These are phyloP conservation scores for Poeciliopsis turneri DNA, from an alignment of 2,797 vertebrate species.

Conservation along the genomic window DNA sequence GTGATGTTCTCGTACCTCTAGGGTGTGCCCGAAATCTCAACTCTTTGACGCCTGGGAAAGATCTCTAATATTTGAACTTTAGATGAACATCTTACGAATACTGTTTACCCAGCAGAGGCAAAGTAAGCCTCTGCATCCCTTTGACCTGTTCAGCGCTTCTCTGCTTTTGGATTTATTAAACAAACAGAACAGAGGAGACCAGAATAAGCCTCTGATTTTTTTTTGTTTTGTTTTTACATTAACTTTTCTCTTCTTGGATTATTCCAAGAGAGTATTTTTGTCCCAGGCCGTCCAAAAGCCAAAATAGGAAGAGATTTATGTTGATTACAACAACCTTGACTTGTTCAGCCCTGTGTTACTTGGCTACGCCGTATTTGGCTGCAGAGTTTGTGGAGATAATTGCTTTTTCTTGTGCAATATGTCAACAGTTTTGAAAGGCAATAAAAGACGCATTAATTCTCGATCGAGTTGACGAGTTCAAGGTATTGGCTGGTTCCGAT, in stretches of 20 bases:
- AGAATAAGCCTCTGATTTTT: background rate
- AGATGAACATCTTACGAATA: slow-evolving; percentile 60
- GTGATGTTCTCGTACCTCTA: background rate
- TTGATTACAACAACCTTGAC: slow-evolving; percentile 46
- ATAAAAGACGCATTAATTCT: slow-evolving; percentile 20
- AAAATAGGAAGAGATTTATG: slow-evolving; percentile 48
- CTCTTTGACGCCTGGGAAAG: background rate
- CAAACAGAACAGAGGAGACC: background rate
- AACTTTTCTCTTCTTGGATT: background rate
- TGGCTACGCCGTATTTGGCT: slow-evolving; percentile 48
- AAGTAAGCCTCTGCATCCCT: background rate
- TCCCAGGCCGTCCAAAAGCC: slow-evolving; percentile 6
- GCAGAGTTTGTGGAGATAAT: slow-evolving; percentile 40
- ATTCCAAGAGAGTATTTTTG: slow-evolving; percentile 11
- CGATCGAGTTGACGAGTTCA: slow-evolving; percentile 24
- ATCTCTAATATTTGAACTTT: background rate
- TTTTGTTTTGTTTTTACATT: background rate
- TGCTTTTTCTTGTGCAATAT: slow-evolving; percentile 27
- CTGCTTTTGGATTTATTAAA: background rate
- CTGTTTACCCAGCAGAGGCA: slow-evolving; percentile 59
- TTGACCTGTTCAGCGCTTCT: background rate
- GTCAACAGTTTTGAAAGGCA: slow-evolving; percentile 30
- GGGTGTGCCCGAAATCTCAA: background rate
- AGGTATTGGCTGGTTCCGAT: slow-evolving; percentile 3
- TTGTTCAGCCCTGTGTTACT: slow-evolving; percentile 26